Evolutionary conservation across 2,113 vertebrate species (phyloP).

Genomic region (Jaculus jaculus): DNA sequence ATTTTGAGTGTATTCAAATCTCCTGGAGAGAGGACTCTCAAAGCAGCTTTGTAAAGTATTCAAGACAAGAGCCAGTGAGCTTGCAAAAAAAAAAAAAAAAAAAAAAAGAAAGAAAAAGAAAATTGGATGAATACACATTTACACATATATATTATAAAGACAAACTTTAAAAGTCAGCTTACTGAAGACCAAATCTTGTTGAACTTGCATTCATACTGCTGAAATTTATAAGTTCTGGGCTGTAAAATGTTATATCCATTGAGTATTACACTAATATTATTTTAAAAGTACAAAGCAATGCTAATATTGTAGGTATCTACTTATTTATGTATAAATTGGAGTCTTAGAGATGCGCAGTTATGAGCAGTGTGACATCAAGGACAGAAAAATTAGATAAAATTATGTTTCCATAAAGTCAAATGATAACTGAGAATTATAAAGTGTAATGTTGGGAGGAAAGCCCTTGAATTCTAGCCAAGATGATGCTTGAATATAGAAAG

Average conservation of each 20-base stretch:
- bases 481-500: neutral
- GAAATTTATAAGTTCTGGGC: neutral
- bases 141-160: neutral
- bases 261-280: neutral
- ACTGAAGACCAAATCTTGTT: constrained; percentile 1
- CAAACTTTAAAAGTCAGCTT: neutral
- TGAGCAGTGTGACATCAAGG: neutral
- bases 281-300: constrained; percentile 16
- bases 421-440: neutral
- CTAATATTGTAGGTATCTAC: neutral
- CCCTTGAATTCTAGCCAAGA: neutral
- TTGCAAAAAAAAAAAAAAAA: neutral
- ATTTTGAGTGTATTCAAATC: constrained; percentile 33
- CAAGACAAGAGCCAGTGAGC: neutral
- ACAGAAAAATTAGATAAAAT: neutral
- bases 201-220: constrained; percentile 9
- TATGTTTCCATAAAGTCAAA: neutral
- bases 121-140: neutral
- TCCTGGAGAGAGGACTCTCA: neutral
- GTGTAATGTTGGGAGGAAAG: neutral
- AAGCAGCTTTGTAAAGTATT: neutral
- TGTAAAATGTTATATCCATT: neutral
- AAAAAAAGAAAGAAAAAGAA: neutral
- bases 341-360: neutral
- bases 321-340: neutral